Evolutionary conservation across 2,888 invertebrate species (phyloP), one percentile per base, ranked within the genome.

Genomic region (Smittia sp.): DNA sequence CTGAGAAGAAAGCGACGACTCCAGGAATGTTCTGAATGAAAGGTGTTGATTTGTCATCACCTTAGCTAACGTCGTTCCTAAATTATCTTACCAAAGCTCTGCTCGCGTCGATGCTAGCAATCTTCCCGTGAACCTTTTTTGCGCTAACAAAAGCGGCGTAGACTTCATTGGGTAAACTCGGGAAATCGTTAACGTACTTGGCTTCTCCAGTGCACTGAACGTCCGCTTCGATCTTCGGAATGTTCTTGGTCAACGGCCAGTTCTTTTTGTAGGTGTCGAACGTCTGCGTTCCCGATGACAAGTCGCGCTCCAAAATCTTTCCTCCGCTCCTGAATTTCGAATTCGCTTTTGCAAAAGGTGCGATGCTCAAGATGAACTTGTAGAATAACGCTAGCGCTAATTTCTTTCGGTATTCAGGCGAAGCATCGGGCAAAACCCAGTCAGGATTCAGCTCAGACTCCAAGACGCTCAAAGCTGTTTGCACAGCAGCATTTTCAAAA

Each of bases 121-220:
- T 84, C 75, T 84, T 86, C 0, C 89, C 90, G 74, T 85, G 82
- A 75, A 84, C 79, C 74, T 84, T 79, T 78, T 86, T 81, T 72
- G 89, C 86, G 1, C 86, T 81, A 0, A 92, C 91, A 77, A 92
- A 89, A 3, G 88, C 87, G 18, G 87, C 92, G 80, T 85, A 88
- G 9, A 85, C 78, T 76, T 84, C 82, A 7, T 79, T 79, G 0
- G 79, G 79, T 1, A 77, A 72, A 6, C 76, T 62, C 2, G 81
- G 80, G n/a, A 82, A 79, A 75, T 85, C 85, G 76, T 82, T 81
- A 0, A 82, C 78, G 76, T 82, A 85, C 75, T 83, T 79, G 0
- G 83, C 83, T 70, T 77, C 79, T 82, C 86, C 86, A 74, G 85
- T 81, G 68, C 83, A 81, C 79, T 88, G 89, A 22, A 84, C 80